Base-by-base conservation (phyloP, 1,140 invertebrate genomes). In the Protaetia brevitarsis region DNA sequence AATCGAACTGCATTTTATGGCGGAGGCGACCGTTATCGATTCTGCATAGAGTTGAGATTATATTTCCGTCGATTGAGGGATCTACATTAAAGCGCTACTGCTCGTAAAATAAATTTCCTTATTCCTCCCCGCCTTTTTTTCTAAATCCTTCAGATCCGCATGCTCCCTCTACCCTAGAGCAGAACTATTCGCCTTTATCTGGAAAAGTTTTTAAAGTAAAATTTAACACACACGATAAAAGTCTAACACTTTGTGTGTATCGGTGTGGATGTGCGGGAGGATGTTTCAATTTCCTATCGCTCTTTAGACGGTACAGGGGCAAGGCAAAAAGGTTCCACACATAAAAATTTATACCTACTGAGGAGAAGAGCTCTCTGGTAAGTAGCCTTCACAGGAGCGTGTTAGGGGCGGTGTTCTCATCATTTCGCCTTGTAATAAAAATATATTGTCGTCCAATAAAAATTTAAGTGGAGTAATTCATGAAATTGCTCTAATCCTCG, bases 151-250 rank as follows among this genome's bases (percentile, higher is more conserved):
- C n/a, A n/a, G n/a, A n/a, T n/a, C n/a, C n/a, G n/a, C n/a, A n/a
- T 26, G 11, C 41, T 51, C 26, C 41, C 41, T 16, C 41, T 8
- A 8, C 8, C 13, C 8, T 8, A 23, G 26, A 16, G 41, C 11
- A 19, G 41, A 51, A 51, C 41, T 51, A 51, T 51, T 51, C 41
- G 41, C 41, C 41, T 51, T 51, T 51, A 51, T 51, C 41, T 51
- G 11, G 16, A 51, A 23, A 51, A 51, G 41, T 51, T 51, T 19
- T 51, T 51, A 51, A 51, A 51, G 41, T 51, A 51, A 51, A 51
- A 51, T 51, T 51, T 51, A 51, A 23, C 26, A 23, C 16, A 51
- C 26, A 51, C 41, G 41, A 51, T 51, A 51, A 51, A 51, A 51
- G 41, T 51, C 19, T n/a, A n/a, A n/a, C n/a, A n/a, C n/a, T n/a